Base-by-base conservation (phyloP, 2,797 vertebrate genomes). In the Orestias chungarensis region DNA sequence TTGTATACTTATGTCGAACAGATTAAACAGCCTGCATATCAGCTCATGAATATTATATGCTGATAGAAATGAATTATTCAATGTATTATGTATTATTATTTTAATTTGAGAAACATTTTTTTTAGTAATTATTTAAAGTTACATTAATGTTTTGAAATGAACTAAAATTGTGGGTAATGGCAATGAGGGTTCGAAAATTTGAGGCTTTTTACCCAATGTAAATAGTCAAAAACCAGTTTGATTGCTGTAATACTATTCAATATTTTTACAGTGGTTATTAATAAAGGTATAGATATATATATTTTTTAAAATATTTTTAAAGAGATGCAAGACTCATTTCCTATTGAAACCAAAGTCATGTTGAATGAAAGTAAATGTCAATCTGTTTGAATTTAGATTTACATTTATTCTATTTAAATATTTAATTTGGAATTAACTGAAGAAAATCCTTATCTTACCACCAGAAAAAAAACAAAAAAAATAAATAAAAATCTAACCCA, bases 1-100 rank as follows among this genome's bases (percentile, higher is more conserved):
- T 66, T 73, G 12, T 52, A 79, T 74, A 66, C 42, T 83, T 69
- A 86, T 80, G 76, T 85, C 74, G 69, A 27, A 35, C 66, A 69
- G 77, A 70, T 66, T 49, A 81, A 80, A 71, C 59, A 68, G 33
- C 57, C n/a, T 61, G 74, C 73, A 65, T 62, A 55, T 68, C 68
- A 80, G 46, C 68, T 65, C 70, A n/a, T 33, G 6, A n/a, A n/a
- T n/a, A n/a, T n/a, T n/a, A n/a, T n/a, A n/a, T n/a, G n/a, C n/a
- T 59, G 10, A 79, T 17, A 70, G 67, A 70, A 44, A 11, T 44
- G 67, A 68, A 68, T 74, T n/a, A 74, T 4, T 46, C 15, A 15
- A n/a, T n/a, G n/a, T n/a, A n/a, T n/a, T n/a, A n/a, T n/a, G n/a
- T n/a, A n/a, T 20, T 20, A 61, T n/a, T n/a, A 33, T 61, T 61